These are phyloP conservation scores for Psammodynastes pulverulentus DNA, from an alignment of 2,113 vertebrate genomes.

Conservation along the genomic window DNA sequence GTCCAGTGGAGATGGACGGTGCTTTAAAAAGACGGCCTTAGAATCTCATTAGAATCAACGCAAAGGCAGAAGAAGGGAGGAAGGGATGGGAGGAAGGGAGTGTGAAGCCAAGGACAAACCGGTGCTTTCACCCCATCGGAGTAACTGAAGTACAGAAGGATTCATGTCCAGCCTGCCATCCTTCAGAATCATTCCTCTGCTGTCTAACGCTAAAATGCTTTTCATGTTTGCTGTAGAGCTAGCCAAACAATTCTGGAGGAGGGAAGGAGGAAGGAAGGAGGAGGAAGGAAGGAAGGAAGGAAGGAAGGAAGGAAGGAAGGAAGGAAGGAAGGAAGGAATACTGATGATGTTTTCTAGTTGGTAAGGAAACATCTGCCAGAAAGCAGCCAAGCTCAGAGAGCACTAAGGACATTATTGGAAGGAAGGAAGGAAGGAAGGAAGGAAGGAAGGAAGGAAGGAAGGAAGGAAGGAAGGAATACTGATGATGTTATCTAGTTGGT, in stretches of 20 bases:
- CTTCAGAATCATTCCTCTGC: background rate
- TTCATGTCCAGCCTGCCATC: background rate
- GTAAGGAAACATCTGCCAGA: background rate
- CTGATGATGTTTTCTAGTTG: background rate
- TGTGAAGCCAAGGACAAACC: background rate
- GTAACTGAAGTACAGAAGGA: background rate
- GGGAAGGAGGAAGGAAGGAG: no score
- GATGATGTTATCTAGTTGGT: background rate
- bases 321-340: background rate
- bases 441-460: no score
- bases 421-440: no score
- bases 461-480: background rate
- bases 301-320: background rate
- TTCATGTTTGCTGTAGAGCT: background rate
- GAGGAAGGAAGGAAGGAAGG: no score
- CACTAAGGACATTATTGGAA: no score
- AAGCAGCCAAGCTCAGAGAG: no score
- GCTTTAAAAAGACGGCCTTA: background rate
- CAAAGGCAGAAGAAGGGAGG: background rate
- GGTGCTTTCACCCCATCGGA: background rate
- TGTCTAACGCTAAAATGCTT: background rate
- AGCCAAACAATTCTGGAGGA: background rate
- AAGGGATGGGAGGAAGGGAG: background rate
- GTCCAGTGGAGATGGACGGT: background rate
- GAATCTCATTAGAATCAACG: background rate